phyloP scores from a whole-genome alignment of 92 coral and sea anemone genomes.

The Pocillopora grandis region DNA sequence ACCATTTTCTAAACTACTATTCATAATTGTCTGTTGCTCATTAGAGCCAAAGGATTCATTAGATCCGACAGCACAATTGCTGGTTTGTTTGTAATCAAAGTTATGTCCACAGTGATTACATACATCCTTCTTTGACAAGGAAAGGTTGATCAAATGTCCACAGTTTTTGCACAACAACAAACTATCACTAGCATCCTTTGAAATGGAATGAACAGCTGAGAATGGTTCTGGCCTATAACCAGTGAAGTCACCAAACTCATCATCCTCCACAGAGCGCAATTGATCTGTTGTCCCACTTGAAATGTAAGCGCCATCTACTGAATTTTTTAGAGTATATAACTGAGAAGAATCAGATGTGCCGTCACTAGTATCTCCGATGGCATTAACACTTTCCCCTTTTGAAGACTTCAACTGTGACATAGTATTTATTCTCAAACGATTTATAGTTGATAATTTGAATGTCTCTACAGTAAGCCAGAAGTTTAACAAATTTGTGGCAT shows the following conservation, averaged over 20 bases:
- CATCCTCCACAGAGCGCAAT: background rate
- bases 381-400: constrained; percentile 24
- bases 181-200: constrained; percentile 16
- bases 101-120: constrained; percentile 32
- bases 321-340: background rate
- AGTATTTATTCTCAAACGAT: constrained; percentile 73
- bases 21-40: background rate
- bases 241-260: constrained; percentile 37
- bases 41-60: background rate
- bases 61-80: background rate
- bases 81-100: background rate
- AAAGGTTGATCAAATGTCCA: constrained; percentile 29
- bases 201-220: background rate
- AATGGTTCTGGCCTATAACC: constrained; percentile 18
- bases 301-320: background rate
- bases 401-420: constrained; percentile 74
- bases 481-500: constrained; percentile 83
- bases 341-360: background rate
- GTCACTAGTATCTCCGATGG: background rate
- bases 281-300: constrained; percentile 1
- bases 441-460: constrained; percentile 86
- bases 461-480: constrained; percentile 98
- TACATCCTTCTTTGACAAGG: background rate
- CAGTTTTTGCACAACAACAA: constrained; percentile 63
- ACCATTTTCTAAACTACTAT: constrained; percentile 18